Evolutionary conservation across 2,888 invertebrate genomes (phyloP).

Genomic region (Cheilosia soror): DNA sequence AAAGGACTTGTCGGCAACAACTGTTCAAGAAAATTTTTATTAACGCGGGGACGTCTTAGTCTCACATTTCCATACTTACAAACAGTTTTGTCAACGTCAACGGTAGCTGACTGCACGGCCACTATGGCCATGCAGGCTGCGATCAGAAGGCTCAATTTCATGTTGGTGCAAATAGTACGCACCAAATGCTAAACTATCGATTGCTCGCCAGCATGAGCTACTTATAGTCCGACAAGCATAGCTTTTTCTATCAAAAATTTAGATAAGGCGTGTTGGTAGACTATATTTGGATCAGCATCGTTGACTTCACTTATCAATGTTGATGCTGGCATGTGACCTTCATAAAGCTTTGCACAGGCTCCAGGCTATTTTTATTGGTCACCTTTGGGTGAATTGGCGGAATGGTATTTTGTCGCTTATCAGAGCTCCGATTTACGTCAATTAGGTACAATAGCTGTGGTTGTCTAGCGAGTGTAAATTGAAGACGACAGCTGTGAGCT

Average conservation of each 20-base stretch:
- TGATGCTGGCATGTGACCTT: neutral
- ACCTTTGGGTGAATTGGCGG: neutral
- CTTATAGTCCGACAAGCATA: conserved; percentile 15
- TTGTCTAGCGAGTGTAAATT: neutral
- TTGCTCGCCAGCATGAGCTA: neutral
- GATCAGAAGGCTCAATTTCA: conserved; percentile 80
- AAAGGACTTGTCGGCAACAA: conserved; percentile 78
- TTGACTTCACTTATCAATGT: neutral
- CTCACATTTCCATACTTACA: conserved; percentile 6
- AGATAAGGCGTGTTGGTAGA: conserved; percentile 11
- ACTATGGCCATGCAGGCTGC: conserved; percentile 80
- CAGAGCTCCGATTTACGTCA: neutral
- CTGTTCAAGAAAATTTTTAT: neutral
- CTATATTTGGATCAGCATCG: neutral
- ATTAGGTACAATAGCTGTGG: neutral
- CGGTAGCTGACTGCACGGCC: conserved; percentile 78
- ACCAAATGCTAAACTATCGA: conserved; percentile 12
- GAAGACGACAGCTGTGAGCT: neutral
- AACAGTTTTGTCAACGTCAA: conserved; percentile 38
- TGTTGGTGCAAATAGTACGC: conserved; percentile 57
- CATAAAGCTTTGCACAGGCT: neutral
- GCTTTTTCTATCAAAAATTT: neutral
- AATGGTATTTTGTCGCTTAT: neutral
- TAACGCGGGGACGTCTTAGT: conserved; percentile 21
- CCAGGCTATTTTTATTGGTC: neutral